Conservation (phyloP, 2,888 invertebrate species). For the Apamea crenata region DNA sequence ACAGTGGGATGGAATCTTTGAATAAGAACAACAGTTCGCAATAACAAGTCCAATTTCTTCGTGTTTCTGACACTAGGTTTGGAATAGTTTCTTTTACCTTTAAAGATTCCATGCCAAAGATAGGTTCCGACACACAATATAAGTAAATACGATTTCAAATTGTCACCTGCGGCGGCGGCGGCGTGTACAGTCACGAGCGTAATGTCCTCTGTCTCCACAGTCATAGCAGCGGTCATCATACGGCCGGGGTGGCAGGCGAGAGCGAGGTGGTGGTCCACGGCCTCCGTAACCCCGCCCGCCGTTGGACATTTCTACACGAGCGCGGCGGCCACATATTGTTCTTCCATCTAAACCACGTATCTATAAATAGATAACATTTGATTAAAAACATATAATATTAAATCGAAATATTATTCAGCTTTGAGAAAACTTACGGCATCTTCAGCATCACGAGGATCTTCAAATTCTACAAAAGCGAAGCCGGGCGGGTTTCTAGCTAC, state of each 20-base stretch:
- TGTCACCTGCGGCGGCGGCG: constrained; percentile 91
- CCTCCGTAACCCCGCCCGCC: constrained; percentile 92
- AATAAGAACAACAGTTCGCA: constrained; percentile 22
- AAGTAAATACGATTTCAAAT: constrained; percentile 32
- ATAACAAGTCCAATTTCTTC: constrained; percentile 32
- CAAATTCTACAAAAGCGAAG: constrained; percentile 98
- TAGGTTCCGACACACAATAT: constrained; percentile 54
- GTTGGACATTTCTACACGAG: constrained; percentile 97
- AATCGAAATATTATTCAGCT: background rate
- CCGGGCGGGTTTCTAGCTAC: constrained; percentile 99
- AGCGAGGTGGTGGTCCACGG: constrained; percentile 91
- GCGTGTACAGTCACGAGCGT: constrained; percentile 96
- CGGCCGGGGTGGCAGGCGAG: constrained; percentile 93
- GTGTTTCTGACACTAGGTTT: constrained; percentile 22
- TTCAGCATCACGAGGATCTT: constrained; percentile 97
- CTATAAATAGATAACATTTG: constrained; percentile 68
- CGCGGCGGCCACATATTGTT: constrained; percentile 96
- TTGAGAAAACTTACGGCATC: constrained; percentile 93
- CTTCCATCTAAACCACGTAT: constrained; percentile 93
- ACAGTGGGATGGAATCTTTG: constrained; percentile 85
- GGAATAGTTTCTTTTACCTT: constrained; percentile 50
- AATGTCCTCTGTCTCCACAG: constrained; percentile 98
- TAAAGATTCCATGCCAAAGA: constrained; percentile 79
- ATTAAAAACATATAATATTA: background rate
- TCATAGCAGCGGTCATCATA: constrained; percentile 98